Conservation (phyloP, 2,888 invertebrate species). For the Tetanocera ferruginea region DNA sequence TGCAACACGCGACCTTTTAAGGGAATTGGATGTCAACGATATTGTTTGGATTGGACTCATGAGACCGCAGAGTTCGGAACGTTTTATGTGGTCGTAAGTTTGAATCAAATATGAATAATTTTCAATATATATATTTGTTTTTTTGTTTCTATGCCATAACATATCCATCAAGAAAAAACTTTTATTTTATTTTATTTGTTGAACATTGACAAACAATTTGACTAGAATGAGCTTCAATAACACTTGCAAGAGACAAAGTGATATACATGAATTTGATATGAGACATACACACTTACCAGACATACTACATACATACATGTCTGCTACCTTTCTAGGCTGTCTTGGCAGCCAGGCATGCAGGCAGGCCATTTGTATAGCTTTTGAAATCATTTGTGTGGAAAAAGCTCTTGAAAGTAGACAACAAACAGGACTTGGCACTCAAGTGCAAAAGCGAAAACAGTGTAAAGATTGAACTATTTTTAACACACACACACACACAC, state of each 20-base stretch:
- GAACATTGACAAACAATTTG: not conserved
- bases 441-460: no score
- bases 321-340: no score
- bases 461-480: no score
- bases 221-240: not conserved
- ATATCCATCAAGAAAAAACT: not conserved
- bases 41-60: slow-evolving; percentile 86
- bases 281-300: no score
- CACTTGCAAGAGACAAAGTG: not conserved
- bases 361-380: no score
- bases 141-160: not conserved
- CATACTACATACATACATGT: no score
- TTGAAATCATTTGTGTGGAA: no score
- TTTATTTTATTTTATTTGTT: not conserved
- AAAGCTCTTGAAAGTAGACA: no score
- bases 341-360: no score
- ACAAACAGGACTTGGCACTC: no score
- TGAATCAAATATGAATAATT: not conserved
- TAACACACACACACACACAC: no score
- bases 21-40: slow-evolving; percentile 82
- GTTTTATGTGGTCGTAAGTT: slow-evolving; percentile 85
- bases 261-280: no score
- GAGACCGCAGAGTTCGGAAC: slow-evolving; percentile 78
- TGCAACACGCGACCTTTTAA: slow-evolving; percentile 81
- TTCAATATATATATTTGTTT: not conserved